phyloP scores from a whole-genome alignment of 2,888 invertebrate species.

The Pyrochroa serraticornis region DNA sequence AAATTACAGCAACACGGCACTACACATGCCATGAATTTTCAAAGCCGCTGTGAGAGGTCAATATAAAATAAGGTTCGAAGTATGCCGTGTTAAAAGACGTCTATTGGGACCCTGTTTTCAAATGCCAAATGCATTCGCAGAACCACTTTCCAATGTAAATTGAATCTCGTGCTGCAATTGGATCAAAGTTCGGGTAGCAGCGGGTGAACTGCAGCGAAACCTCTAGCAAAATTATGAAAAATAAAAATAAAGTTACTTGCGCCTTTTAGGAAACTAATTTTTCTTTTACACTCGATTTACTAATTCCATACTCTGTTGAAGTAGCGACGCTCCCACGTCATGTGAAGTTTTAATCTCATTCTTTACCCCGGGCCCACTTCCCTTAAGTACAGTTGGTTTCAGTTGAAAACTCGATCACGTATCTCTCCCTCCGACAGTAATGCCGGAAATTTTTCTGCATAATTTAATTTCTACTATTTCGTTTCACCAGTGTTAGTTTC shows the following conservation, averaged over 20 bases:
- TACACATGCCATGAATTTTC: constrained; percentile 21
- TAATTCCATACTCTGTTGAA: too few species aligned
- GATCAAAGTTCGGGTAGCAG: constrained; percentile 17
- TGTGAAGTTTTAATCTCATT: constrained; percentile 4
- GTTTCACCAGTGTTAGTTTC: neutral
- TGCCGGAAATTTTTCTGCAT: constrained; percentile 12
- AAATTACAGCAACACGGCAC: constrained; percentile 13
- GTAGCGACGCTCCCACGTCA: neutral
- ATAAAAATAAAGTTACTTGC: neutral
- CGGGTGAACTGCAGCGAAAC: too few species aligned
- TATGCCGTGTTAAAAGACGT: neutral
- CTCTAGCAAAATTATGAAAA: neutral
- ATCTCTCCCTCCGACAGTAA: neutral
- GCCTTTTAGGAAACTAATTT: too few species aligned
- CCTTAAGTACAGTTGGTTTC: neutral
- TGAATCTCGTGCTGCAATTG: constrained; percentile 28
- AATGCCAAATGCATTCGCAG: constrained; percentile 29
- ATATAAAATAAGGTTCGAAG: constrained; percentile 13
- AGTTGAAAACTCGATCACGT: constrained; percentile 12
- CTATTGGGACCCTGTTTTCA: constrained; percentile 13
- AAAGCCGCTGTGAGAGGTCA: constrained; percentile 13
- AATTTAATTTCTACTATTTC: constrained; percentile 15
- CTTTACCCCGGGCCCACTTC: neutral
- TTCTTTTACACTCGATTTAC: too few species aligned
- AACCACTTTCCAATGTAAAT: constrained; percentile 31